These are phyloP conservation scores for Dasypus novemcinctus DNA, from an alignment of 2,113 vertebrate species.

Conservation along the genomic window DNA sequence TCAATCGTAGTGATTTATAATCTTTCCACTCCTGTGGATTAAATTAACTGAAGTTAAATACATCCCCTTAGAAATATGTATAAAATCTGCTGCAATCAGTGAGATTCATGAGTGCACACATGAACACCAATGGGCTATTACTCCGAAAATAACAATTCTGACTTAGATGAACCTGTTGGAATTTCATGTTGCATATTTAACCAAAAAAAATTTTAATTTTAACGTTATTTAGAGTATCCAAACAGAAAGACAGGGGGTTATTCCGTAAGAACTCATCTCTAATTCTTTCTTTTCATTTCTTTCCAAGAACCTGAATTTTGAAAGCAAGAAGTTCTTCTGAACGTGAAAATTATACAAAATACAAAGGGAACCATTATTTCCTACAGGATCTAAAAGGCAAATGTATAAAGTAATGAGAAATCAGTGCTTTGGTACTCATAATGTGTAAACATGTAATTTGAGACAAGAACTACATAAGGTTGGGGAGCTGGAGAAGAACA, in stretches of 20 bases:
- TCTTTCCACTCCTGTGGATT: not conserved
- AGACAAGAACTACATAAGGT: too few species aligned
- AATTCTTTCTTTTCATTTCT: slow-evolving; percentile 25
- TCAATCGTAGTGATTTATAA: not conserved
- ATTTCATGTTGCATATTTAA: not conserved
- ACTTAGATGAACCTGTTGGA: not conserved
- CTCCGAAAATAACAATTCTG: not conserved
- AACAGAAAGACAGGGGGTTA: not conserved
- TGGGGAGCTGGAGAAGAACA: too few species aligned
- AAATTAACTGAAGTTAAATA: slow-evolving; percentile 23
- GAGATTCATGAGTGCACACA: not conserved
- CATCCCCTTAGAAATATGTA: not conserved
- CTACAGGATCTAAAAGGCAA: too few species aligned
- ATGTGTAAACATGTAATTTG: too few species aligned
- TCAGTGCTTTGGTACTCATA: too few species aligned
- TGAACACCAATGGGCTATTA: not conserved
- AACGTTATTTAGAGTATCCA: slow-evolving; percentile 24
- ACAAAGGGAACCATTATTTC: not conserved
- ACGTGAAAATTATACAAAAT: slow-evolving; percentile 17
- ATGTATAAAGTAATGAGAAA: too few species aligned
- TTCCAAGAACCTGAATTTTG: slow-evolving; percentile 28
- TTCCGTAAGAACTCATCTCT: slow-evolving; percentile 1
- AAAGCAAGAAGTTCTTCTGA: slow-evolving; percentile 22
- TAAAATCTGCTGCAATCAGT: slow-evolving; percentile 19
- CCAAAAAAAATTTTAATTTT: not conserved